These are phyloP conservation scores for Sarcoramphus papa DNA, from an alignment of 2,797 vertebrate genomes.

Conservation along the genomic window DNA sequence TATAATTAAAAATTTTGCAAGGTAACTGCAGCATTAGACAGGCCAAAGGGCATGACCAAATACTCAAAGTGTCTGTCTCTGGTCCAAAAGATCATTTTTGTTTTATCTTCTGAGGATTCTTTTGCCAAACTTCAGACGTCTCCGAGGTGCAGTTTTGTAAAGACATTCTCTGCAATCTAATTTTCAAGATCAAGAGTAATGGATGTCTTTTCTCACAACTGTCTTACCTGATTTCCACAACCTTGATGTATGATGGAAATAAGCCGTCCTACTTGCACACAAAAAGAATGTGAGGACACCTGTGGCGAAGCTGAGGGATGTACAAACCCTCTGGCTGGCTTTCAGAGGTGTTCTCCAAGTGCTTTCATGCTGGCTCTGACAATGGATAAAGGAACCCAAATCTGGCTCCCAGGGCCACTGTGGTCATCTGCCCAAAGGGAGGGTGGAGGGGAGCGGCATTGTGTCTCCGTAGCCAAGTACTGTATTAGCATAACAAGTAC, in stretches of 20 bases:
- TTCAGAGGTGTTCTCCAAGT: background rate
- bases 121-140: background rate
- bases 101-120: background rate
- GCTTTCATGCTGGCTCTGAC: background rate
- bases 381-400: background rate
- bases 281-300: background rate
- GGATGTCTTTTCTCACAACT: background rate
- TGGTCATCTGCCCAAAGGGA: background rate
- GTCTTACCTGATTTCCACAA: background rate
- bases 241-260: background rate
- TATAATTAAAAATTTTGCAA: background rate
- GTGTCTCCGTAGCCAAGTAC: background rate
- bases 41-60: constrained; percentile 1
- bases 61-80: background rate
- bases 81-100: background rate
- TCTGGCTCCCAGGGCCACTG: background rate
- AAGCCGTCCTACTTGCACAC: background rate
- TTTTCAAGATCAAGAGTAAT: constrained; percentile 14
- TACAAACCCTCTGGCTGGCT: background rate
- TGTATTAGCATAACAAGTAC: background rate
- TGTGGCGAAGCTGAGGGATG: background rate
- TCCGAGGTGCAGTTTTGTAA: background rate
- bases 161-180: background rate
- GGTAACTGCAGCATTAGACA: background rate
- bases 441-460: background rate